A percentile compares a stretch with the other conserved stretches of the same genome.
Evolutionary conservation across 2,113 vertebrate species (phyloP).

Genomic region (Clarias magur): DNA sequence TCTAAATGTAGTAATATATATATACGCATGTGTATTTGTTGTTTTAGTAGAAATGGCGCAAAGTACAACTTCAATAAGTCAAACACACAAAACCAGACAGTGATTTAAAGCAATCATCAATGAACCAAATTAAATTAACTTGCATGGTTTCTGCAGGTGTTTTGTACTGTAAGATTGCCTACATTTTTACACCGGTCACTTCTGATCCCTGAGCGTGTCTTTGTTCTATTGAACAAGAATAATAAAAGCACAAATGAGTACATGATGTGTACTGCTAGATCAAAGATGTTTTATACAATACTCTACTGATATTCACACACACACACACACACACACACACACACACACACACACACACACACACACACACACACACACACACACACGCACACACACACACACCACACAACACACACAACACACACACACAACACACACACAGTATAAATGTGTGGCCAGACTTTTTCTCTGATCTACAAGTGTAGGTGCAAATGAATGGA

Average conservation of each 20-base stretch:
- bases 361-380: neutral
- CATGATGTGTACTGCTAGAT: neutral
- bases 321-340: conserved; percentile 1
- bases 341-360: conserved; percentile 6
- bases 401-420: neutral
- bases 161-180: neutral
- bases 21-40: neutral
- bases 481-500: conserved; percentile 14
- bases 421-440: neutral
- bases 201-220: neutral
- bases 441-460: neutral
- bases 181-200: neutral
- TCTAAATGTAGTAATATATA: neutral
- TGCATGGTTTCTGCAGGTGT: neutral
- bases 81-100: neutral
- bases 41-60: neutral
- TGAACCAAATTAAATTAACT: neutral
- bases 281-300: conserved; percentile 7
- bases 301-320: neutral
- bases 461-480: neutral
- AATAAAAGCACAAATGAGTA: conserved; percentile 14
- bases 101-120: neutral
- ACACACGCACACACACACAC: too few relatives aligned
- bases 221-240: conserved; percentile 10
- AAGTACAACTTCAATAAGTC: neutral